A percentile compares a stretch with the other conserved stretches of the same genome.
These are phyloP conservation scores for Chionoecetes opilio DNA, from an alignment of 1,140 invertebrate species.

Conservation along the genomic window DNA sequence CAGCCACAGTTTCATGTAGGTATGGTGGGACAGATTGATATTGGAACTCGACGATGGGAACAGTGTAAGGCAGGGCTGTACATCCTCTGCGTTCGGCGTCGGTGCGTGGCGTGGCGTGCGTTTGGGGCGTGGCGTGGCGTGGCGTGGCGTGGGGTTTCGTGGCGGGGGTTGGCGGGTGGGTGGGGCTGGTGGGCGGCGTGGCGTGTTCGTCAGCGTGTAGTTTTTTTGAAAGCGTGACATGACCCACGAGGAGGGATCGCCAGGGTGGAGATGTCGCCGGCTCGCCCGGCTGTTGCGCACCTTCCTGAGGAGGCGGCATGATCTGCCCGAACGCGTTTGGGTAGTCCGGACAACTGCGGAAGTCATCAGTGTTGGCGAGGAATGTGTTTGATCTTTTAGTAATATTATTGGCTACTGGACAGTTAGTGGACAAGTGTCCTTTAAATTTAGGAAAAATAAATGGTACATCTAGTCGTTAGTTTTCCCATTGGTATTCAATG, in stretches of 20 bases:
- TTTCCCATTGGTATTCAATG: too few species aligned
- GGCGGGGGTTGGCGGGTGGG: too few species aligned
- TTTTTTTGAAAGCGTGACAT: slow-evolving; percentile 56
- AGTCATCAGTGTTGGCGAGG: not conserved
- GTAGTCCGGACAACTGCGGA: slow-evolving; percentile 88
- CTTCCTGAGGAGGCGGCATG: slow-evolving; percentile 96
- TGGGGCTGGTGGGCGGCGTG: not conserved
- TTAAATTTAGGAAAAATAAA: too few species aligned
- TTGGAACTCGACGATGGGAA: not conserved
- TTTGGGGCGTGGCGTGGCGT: too few species aligned
- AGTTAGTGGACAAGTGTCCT: too few species aligned
- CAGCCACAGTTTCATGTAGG: too few species aligned
- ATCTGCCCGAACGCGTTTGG: slow-evolving; percentile 99
- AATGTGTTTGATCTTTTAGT: too few species aligned
- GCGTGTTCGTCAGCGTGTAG: not conserved
- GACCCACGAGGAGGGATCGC: slow-evolving; percentile 79
- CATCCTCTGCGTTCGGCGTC: not conserved
- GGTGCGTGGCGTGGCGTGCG: not conserved
- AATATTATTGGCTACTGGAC: too few species aligned
- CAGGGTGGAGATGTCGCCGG: slow-evolving; percentile 95
- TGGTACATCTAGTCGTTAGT: too few species aligned
- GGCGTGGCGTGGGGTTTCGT: too few species aligned
- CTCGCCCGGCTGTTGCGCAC: slow-evolving; percentile 92
- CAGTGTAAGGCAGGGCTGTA: not conserved
- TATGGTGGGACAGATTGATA: too few species aligned